A percentile compares a stretch with the other conserved stretches of the same genome.
phyloP scores from a whole-genome alignment of 2,113 vertebrate species.

The Caranx ignobilis region DNA sequence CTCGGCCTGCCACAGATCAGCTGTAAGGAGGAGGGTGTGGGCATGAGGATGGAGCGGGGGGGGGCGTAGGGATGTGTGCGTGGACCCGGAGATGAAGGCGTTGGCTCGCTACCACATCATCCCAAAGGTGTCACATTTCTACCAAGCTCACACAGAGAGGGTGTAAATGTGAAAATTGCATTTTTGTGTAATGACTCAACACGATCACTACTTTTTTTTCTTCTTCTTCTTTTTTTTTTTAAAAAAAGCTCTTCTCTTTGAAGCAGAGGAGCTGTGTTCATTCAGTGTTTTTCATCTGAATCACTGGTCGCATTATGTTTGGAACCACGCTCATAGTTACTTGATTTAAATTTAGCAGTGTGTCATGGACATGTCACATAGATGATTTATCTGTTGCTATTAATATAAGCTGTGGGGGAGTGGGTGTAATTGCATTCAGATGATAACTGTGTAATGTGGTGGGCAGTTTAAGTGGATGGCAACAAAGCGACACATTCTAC shows the following conservation, averaged over 20 bases:
- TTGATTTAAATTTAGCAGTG: constrained; percentile 55
- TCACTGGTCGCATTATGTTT: neutral
- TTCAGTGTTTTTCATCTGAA: neutral
- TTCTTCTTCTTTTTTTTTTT: neutral
- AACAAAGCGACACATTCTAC: constrained; percentile 44
- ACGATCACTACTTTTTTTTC: neutral
- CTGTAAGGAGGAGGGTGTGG: constrained; percentile 42
- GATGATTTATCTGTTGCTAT: constrained; percentile 70
- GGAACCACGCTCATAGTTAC: constrained; percentile 15
- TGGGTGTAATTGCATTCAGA: constrained; percentile 68
- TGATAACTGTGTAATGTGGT: constrained; percentile 53
- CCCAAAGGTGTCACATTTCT: constrained; percentile 22
- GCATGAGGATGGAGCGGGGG: constrained; percentile 1
- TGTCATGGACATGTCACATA: constrained; percentile 60
- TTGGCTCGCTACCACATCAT: constrained; percentile 14
- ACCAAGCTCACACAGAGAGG: constrained; percentile 26
- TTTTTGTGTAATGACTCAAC: constrained; percentile 6
- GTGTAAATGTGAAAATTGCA: constrained; percentile 41
- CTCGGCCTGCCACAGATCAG: constrained; percentile 63
- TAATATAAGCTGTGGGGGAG: constrained; percentile 61
- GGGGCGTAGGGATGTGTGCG: constrained; percentile 13
- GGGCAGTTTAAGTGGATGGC: constrained; percentile 47
- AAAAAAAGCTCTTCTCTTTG: neutral
- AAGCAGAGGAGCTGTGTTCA: neutral
- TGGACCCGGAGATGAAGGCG: constrained; percentile 28